Conservation (phyloP, 2,113 vertebrate genomes). For the Micronycteris hirsuta region DNA sequence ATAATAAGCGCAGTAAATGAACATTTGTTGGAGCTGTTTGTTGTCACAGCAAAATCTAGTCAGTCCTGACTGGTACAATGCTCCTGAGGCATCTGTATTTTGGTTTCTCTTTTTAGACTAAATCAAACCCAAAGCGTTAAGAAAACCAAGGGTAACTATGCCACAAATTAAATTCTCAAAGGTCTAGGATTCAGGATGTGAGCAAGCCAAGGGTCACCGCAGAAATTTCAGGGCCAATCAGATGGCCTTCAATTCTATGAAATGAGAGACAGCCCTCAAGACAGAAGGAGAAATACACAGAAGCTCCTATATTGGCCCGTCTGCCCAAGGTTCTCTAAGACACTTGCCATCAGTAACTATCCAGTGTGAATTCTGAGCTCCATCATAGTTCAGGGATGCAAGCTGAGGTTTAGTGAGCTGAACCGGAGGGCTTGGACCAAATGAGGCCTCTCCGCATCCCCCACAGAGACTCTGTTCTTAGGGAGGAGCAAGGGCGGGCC, state of each 20-base stretch:
- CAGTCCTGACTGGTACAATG: not conserved
- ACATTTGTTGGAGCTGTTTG: not conserved
- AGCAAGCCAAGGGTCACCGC: not conserved
- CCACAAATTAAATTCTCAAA: not conserved
- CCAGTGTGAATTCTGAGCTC: not conserved
- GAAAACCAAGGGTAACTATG: not conserved
- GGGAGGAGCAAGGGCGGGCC: not conserved
- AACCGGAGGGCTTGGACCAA: not conserved
- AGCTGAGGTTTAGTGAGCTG: not conserved
- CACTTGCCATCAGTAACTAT: rapidly evolving
- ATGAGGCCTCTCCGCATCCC: not conserved
- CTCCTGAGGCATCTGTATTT: not conserved
- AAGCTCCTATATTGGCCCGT: not conserved
- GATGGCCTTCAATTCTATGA: not conserved
- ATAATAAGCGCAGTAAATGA: not conserved
- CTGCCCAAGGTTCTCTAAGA: not conserved
- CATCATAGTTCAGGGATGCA: too few relatives aligned
- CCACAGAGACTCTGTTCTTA: rapidly evolving
- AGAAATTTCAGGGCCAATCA: not conserved
- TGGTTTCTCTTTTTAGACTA: not conserved
- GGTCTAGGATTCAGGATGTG: not conserved
- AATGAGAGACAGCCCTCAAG: not conserved
- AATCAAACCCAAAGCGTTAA: not conserved
- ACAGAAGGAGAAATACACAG: not conserved
- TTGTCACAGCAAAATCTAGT: not conserved